Evolutionary conservation across 2,888 invertebrate genomes (phyloP), one percentile per base, ranked within the genome.

Genomic region (Ctena decussata): DNA sequence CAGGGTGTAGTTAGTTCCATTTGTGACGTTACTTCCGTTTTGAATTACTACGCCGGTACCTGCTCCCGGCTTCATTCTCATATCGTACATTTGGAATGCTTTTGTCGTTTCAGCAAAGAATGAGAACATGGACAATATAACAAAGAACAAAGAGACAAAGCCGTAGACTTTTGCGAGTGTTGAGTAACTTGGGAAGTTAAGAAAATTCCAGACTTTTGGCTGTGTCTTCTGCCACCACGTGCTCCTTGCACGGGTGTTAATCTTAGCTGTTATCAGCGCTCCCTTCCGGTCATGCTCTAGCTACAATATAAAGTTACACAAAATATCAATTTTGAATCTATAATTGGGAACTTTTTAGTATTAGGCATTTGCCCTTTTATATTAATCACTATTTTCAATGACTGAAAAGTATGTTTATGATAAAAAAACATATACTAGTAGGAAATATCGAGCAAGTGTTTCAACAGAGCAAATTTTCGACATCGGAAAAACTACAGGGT

Each of bases 151-250:
- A 12, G 92, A 89, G 0, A 89, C 27, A 24, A 82, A 77, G 0
- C 90, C 89, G 49, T 90, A 89, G 8, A 90, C 49, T 90, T 91
- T 93, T 2, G 93, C 91, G 11, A 69, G 74, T 0, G 39, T 41
- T 24, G 92, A 93, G 2, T 89, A 91, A 12, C 84, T 78, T 15
- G 90, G 93, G 53, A 90, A 86, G 44, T 93, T 92, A 15, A 94
- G 83, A 6, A 93, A 72, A 18, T 82, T 73, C 92, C 93, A 93
- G 0, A 89, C 69, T 30, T 73, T 60, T 8, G 85, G 81, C n/a
- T 86, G 84, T 32, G 69, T 73, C 72, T 71, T 84, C 27, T 60
- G 41, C 87, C 88, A 89, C n/a, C 46, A 81, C 2, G 75, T 69
- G n/a, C 32, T 57, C 53, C 49, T 30, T 15, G 57, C 8, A 41